A percentile compares a stretch with the other conserved stretches of the same genome.
Conservation (phyloP, 2,113 vertebrate genomes). For the Clinocottus analis region DNA sequence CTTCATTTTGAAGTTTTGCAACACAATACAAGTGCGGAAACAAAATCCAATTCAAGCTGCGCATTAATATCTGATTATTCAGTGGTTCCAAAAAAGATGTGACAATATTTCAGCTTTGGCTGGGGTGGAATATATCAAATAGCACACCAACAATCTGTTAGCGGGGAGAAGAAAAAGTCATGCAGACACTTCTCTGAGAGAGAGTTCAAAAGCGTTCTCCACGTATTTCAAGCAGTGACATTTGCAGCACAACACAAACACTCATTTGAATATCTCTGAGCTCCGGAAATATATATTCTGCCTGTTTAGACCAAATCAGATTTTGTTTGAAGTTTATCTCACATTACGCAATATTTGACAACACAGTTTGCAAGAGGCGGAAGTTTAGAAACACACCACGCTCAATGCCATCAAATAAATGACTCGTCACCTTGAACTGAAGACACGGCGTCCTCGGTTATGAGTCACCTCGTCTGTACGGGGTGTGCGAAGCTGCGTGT, state of each 20-base stretch:
- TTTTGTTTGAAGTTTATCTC: slow-evolving; percentile 50
- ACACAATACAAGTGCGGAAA: neutral
- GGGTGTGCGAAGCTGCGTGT: too few species aligned
- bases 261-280: slow-evolving; percentile 55
- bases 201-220: slow-evolving; percentile 39
- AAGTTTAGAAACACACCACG: slow-evolving; percentile 26
- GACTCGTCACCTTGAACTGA: neutral
- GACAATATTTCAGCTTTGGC: slow-evolving; percentile 5
- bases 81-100: neutral
- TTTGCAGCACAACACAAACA: slow-evolving; percentile 52
- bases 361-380: slow-evolving; percentile 5
- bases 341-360: slow-evolving; percentile 33
- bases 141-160: neutral
- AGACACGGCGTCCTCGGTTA: neutral
- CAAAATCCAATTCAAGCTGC: neutral
- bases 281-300: slow-evolving; percentile 36
- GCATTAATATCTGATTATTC: neutral
- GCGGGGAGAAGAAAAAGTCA: neutral
- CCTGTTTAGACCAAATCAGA: slow-evolving; percentile 39
- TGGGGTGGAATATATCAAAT: slow-evolving; percentile 13
- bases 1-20: neutral
- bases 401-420: slow-evolving; percentile 18
- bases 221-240: slow-evolving; percentile 46
- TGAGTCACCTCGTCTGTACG: too few species aligned
- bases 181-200: slow-evolving; percentile 5